Evolutionary conservation across 2,797 vertebrate species (phyloP), one percentile per base, ranked within the genome.

Genomic region (Martes flavigula): DNA sequence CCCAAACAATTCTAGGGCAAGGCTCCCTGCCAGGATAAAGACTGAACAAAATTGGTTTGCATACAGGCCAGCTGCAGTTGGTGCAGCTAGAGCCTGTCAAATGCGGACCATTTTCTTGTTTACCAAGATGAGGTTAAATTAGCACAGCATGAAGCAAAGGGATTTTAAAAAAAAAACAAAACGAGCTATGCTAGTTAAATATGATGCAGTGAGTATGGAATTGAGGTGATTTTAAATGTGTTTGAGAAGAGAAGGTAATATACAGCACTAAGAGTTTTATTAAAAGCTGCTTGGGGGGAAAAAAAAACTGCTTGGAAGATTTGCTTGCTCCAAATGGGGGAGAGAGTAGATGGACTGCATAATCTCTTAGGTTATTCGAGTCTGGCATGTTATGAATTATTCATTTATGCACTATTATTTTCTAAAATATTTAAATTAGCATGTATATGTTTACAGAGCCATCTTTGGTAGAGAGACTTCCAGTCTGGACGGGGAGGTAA

Each of bases 11-110:
- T 97, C 93, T 97, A 98, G 97, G 93, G 75, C 95, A 96, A 46
- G 97, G 96, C 97, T 98, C 97, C 98, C 98, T 98, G 98, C 98
- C 98, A 98, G 98, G 92, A 90, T 0, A 97, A 97, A 97, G 97
- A 98, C 98, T 94, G 97, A 98, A 97, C 91, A 98, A 95, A 98
- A 98, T 96, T 93, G 91, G 97, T 96, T 98, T 98, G 98, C 0
- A 3, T 95, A 85, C 81, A 96, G 97, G 95, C 98, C 98, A 98
- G 98, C 98, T 98, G 98, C 98, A 97, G 81, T 98, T 97, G 96
- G 94, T 95, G 95, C 94, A 95, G 95, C 96, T 97, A 94, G 97
- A 98, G 96, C 96, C 97, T 97, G 94, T 98, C 88, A 96, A 93
- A 97, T 87, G 87, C 88, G 87, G 97, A 97, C 87, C 79, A 54